Evolutionary conservation across 1,140 invertebrate species (phyloP), one percentile per base, ranked within the genome.

Genomic region (Venturia canescens): DNA sequence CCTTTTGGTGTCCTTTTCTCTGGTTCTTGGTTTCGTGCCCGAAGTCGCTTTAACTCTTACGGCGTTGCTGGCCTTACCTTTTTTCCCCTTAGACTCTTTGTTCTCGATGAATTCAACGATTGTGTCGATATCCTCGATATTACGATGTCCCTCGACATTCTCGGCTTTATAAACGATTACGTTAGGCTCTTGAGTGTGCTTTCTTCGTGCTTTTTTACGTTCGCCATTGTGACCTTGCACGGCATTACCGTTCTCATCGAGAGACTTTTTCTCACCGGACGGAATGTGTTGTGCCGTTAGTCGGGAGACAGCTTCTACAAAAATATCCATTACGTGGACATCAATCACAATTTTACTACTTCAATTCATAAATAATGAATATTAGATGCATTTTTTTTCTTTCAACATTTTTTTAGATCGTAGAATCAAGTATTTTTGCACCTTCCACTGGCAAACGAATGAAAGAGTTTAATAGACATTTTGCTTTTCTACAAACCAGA

Each of bases 181-280:
- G 84, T 95, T 95, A n/a, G 92, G 91, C 85, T 94, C 94, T 75
- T 92, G 91, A n/a, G 86, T 84, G 71, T 93, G 92, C 87, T 94
- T 93, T 88, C 92, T 90, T 81, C 92, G 91, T 31, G 90, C 86
- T 81, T 93, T 93, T 80, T 93, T 92, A 26, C 90, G 85, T 63
- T 92, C 91, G 16, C 86, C 85, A 67, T 89, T 93, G 81, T 92
- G 92, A 69, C 89, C 91, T 85, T 94, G 93, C 63, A 94, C 91
- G 34, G 94, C 91, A 86, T 95, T 95, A 79, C 93, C 94, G 86
- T 95, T 95, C 89, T 95, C 94, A 87, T 95, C 94, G 48, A 94
- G 87, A 53, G 94, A 93, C 88, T 95, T 94, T 90, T 94, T 92
- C 27, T 92, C 91, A 60, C 85, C 87, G 6, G 87, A 80, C 34